Conservation (phyloP, 2,113 vertebrate genomes). For the Grammomys surdaster region DNA sequence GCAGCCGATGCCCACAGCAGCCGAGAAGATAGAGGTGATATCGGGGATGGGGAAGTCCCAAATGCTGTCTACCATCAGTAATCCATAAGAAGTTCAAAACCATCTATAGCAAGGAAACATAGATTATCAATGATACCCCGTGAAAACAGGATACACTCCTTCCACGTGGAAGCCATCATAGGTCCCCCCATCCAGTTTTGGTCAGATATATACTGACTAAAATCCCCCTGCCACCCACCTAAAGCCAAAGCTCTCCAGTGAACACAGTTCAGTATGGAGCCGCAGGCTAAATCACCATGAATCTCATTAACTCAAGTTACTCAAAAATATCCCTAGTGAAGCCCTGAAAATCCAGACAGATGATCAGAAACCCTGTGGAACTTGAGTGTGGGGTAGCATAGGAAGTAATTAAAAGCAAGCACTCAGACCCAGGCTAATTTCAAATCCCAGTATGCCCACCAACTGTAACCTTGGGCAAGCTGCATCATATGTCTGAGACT, state of each 20-base stretch:
- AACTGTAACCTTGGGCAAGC: background rate
- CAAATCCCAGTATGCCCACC: background rate
- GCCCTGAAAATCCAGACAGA: background rate
- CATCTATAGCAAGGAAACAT: background rate
- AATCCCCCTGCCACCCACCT: background rate
- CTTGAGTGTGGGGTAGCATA: background rate
- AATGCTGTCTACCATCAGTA: background rate
- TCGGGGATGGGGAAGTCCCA: background rate
- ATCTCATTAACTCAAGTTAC: background rate
- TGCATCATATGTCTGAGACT: background rate
- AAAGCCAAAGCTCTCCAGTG: background rate
- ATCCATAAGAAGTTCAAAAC: background rate
- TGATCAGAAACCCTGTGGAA: background rate
- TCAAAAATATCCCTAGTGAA: background rate
- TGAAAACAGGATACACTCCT: background rate
- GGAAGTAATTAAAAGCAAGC: background rate
- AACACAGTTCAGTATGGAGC: background rate
- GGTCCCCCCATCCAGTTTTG: background rate
- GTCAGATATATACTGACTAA: background rate
- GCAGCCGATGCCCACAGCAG: background rate
- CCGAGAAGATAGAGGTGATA: background rate
- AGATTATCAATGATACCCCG: background rate
- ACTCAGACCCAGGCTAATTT: background rate
- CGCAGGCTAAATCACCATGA: background rate
- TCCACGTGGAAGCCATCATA: background rate